Evolutionary conservation across 2,113 vertebrate species (phyloP).

Genomic region (Rhinoptilus africanus): DNA sequence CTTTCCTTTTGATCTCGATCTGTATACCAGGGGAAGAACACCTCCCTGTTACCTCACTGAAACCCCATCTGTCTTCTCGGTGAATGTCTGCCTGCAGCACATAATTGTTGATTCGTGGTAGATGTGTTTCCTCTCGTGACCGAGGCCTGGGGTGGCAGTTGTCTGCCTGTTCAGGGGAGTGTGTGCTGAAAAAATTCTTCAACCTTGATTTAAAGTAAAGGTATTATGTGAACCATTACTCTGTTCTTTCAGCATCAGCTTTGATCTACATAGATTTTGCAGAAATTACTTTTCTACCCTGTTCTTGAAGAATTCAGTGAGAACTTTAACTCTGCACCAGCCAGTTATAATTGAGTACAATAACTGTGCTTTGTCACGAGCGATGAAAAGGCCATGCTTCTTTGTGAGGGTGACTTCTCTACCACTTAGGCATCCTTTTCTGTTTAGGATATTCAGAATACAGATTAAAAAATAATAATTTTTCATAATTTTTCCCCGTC

Average conservation of each 20-base stretch:
- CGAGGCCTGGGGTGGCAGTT: background rate
- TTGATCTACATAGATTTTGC: background rate
- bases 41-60: background rate
- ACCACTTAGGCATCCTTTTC: background rate
- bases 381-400: background rate
- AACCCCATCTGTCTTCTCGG: background rate
- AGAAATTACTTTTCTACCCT: background rate
- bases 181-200: background rate
- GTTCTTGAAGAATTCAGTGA: background rate
- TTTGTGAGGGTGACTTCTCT: background rate
- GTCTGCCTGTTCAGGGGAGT: background rate
- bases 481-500: rapidly evolving
- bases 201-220: background rate
- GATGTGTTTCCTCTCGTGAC: background rate
- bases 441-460: background rate
- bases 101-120: background rate
- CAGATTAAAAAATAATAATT: background rate
- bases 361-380: background rate
- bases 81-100: background rate
- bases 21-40: background rate
- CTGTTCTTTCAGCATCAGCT: background rate
- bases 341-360: background rate
- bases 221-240: background rate
- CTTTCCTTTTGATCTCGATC: background rate
- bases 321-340: background rate